Evolutionary conservation across 1,140 invertebrate genomes (phyloP).

Genomic region (Bombus terrestris): DNA sequence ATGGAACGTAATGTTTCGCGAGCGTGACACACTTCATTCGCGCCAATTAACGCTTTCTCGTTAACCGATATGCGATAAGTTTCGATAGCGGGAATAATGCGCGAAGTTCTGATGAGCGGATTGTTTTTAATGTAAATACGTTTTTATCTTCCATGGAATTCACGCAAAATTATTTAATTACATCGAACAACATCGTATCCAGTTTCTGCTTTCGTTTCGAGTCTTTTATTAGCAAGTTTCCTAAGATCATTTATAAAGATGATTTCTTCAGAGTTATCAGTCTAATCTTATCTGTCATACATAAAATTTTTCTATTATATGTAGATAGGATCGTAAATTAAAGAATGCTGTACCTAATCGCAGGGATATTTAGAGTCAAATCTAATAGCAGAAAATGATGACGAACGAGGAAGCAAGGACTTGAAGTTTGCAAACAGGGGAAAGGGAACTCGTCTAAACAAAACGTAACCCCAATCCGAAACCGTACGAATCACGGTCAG

Average conservation of each 20-base stretch:
- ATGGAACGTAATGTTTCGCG: not conserved
- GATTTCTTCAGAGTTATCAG: no score
- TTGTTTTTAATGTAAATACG: not conserved
- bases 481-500: not conserved
- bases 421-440: no score
- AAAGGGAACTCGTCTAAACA: not conserved
- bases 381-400: not conserved
- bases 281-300: no score
- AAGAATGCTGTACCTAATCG: not conserved
- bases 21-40: not conserved
- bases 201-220: not conserved
- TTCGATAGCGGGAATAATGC: not conserved
- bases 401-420: not conserved
- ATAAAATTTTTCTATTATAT: no score
- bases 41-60: constrained; percentile 23
- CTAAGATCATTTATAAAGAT: not conserved
- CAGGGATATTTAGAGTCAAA: not conserved
- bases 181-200: not conserved
- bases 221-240: not conserved
- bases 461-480: not conserved
- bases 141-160: not conserved
- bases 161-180: not conserved
- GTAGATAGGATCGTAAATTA: no score
- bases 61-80: constrained; percentile 7
- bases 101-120: not conserved